Percentiles rank a stretch among this genome's conserved stretches.
These are phyloP conservation scores for Sarcophaga peregrina DNA, from an alignment of 1,140 invertebrate genomes.

Conservation along the genomic window DNA sequence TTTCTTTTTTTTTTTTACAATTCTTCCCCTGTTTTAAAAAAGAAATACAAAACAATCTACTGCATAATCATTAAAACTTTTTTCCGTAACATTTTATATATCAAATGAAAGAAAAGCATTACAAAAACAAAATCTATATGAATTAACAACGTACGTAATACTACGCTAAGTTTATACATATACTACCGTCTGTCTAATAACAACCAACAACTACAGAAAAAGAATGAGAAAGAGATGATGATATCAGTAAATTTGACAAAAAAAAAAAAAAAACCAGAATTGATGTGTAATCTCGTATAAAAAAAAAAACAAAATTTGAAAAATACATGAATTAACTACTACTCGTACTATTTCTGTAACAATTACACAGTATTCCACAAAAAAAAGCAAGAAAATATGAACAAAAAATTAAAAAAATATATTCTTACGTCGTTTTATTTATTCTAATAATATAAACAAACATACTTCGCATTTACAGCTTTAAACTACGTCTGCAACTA, in stretches of 20 bases:
- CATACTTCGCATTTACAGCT: conserved; percentile 29
- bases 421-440: conserved; percentile 34
- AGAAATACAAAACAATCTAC: not conserved
- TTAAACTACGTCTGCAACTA: not conserved
- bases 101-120: not conserved
- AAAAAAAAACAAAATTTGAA: not conserved
- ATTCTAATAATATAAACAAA: not conserved
- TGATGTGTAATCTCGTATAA: too few species aligned
- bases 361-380: conserved; percentile 40
- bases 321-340: conserved; percentile 23
- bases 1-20: too few species aligned
- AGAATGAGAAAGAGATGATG: not conserved
- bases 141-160: conserved; percentile 13
- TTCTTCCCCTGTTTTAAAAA: not conserved
- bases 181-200: not conserved
- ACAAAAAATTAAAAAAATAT: conserved; percentile 25
- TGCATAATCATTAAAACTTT: not conserved
- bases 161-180: conserved; percentile 37
- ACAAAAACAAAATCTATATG: not conserved
- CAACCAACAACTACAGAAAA: not conserved
- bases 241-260: not conserved
- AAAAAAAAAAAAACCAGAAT: conserved; percentile 1
- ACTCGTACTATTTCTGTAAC: conserved; percentile 36
- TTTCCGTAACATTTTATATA: too few species aligned
- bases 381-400: conserved; percentile 29